Conservation (phyloP, 1,140 invertebrate genomes). For the Ganaspis sp. region DNA sequence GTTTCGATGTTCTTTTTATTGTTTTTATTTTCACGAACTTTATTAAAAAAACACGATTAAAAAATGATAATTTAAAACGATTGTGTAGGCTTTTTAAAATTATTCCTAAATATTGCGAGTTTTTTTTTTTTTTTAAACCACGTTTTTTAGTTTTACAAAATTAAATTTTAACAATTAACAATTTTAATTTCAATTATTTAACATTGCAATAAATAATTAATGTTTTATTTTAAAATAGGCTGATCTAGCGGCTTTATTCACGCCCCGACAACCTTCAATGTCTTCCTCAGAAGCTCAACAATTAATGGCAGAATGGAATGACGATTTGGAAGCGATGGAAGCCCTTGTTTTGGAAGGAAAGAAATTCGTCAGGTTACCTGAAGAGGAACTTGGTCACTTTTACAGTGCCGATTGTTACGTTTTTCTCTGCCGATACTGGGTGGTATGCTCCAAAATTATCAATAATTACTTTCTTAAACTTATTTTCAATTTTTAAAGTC, state of each 20-base stretch:
- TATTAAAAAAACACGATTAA: too few species aligned
- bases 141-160: too few species aligned
- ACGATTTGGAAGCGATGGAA: conserved; percentile 97
- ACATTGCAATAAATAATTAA: neutral
- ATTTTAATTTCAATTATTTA: conserved; percentile 24
- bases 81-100: too few species aligned
- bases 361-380: conserved; percentile 96
- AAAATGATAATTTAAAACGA: too few species aligned
- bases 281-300: conserved; percentile 90
- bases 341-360: conserved; percentile 98
- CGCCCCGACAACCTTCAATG: conserved; percentile 94
- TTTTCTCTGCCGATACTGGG: conserved; percentile 97
- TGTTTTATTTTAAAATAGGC: conserved; percentile 77
- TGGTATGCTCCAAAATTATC: conserved; percentile 74
- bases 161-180: conserved; percentile 6
- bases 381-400: conserved; percentile 96
- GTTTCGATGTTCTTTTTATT: too few species aligned
- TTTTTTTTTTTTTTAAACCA: too few species aligned
- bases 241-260: conserved; percentile 96
- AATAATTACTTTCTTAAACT: conserved; percentile 58
- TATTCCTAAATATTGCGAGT: too few species aligned
- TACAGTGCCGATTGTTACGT: conserved; percentile 98
- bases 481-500: too few species aligned
- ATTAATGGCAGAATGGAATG: conserved; percentile 96
- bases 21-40: too few species aligned